Evolutionary conservation across 2,797 vertebrate genomes (phyloP), one percentile per base, ranked within the genome.

Genomic region (Oophaga sylvatica): DNA sequence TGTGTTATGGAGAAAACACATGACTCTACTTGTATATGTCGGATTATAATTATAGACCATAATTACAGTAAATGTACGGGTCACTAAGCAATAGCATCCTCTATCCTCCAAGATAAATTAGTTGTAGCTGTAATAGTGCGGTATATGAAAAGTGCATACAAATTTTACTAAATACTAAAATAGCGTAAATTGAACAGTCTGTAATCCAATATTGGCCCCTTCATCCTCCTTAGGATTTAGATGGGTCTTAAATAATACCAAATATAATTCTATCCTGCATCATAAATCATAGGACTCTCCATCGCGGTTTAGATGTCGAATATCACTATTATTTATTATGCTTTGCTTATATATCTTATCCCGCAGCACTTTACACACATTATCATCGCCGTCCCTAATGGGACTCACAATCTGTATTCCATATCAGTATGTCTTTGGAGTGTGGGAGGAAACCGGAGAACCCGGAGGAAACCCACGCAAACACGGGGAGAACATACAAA

Each of bases 21-120:
- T 86, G 65, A 63, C 62, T 86, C 63, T 57, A 20, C 68, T 75
- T 81, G 70, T 81, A 87, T 67, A 87, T 81, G 85, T 73, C 79
- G 67, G 70, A 81, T 68, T 87, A 76, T 87, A 87, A 81, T 81
- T 87, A 87, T 48, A 87, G 41, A 57, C 85, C 75, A 87, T 87
- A 81, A 87, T 81, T 81, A 81, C 45, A 81, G 70, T n/a, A 63
- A 62, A 81, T 81, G 41, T 82, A n/a, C 31, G 56, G 85, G 68
- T 87, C 85, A 87, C 57, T 81, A 81, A 73, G 56, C 57, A 76
- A 45, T 22, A 29, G n/a, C 57, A 73, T 29, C 60, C 63, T 62
- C 20, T 29, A 41, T 26, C 63, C 57, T 48, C 19, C 76, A 41
- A 41, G 83, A 84, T 75, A 45, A 75, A 76, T 84, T 62, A 60